A percentile compares a stretch with the other conserved stretches of the same genome.
phyloP scores from a whole-genome alignment of 2,113 vertebrate species.

The Sander vitreus region DNA sequence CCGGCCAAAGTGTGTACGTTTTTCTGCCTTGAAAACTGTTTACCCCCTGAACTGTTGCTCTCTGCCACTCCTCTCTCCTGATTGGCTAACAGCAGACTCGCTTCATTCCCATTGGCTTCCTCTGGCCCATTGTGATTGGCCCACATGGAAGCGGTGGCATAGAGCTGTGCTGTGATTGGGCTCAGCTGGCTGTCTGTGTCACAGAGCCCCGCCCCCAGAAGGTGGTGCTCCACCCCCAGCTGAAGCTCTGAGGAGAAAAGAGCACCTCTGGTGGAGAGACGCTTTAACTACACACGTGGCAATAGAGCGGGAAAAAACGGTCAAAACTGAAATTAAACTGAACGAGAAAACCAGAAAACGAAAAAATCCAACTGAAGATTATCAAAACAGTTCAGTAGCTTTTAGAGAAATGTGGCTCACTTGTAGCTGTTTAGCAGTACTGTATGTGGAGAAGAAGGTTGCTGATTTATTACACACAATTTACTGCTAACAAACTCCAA shows the following conservation, averaged over 20 bases:
- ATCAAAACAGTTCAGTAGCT: not conserved
- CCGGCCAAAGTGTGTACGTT: not conserved
- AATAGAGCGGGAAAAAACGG: fast-evolving
- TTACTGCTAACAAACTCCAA: not conserved
- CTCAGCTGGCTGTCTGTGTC: slow-evolving; percentile 79
- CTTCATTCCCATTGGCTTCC: slow-evolving; percentile 76
- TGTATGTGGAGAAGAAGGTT: not conserved
- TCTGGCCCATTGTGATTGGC: slow-evolving; percentile 82
- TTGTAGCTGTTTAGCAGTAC: not conserved
- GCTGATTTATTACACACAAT: not conserved
- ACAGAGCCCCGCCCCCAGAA: slow-evolving; percentile 74
- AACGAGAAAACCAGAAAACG: fast-evolving
- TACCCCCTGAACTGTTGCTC: slow-evolving; percentile 77
- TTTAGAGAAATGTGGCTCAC: not conserved
- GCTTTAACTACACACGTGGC: slow-evolving; percentile 25
- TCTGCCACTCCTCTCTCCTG: slow-evolving; percentile 71
- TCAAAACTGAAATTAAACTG: not conserved
- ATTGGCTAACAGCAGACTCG: slow-evolving; percentile 71
- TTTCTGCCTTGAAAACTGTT: slow-evolving; percentile 11
- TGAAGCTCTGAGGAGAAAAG: slow-evolving; percentile 81
- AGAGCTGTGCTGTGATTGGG: slow-evolving; percentile 78
- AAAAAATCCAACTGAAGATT: not conserved
- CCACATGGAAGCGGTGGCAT: slow-evolving; percentile 70
- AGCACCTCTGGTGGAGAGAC: slow-evolving; percentile 66
- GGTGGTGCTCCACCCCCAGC: slow-evolving; percentile 80